Conservation (phyloP, 2,888 invertebrate species). For the Cheilosia grossa region DNA sequence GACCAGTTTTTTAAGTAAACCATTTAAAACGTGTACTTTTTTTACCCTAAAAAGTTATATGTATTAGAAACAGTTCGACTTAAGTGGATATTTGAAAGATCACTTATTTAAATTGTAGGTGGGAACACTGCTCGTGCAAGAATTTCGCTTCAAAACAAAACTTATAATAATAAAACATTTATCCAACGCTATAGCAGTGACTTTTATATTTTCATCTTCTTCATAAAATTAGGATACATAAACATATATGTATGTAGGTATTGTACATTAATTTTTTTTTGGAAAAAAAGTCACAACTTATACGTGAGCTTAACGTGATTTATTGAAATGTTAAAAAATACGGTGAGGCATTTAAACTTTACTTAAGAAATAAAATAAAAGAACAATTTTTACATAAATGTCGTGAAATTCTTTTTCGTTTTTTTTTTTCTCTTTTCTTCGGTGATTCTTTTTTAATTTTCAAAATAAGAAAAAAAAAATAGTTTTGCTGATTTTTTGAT, state of each 20-base stretch:
- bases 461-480: conserved; percentile 42
- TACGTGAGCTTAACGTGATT: conserved; percentile 49
- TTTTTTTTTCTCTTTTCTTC: conserved; percentile 41
- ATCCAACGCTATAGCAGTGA: conserved; percentile 48
- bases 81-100: no score
- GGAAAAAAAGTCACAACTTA: conserved; percentile 45
- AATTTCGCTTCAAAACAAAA: conserved; percentile 24
- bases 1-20: no score
- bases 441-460: conserved; percentile 36
- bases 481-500: conserved; percentile 61
- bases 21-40: no score
- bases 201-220: conserved; percentile 2
- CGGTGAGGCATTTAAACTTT: conserved; percentile 55
- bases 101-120: not conserved
- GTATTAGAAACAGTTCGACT: no score
- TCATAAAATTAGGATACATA: not conserved
- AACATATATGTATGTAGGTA: not conserved
- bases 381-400: conserved; percentile 55
- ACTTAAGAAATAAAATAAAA: conserved; percentile 20
- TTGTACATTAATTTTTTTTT: not conserved
- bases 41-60: no score
- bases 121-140: conserved; percentile 50
- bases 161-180: conserved; percentile 36
- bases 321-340: conserved; percentile 24
- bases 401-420: conserved; percentile 70